Conservation (phyloP, 2,113 vertebrate species). For the Phodopus roborovskii region DNA sequence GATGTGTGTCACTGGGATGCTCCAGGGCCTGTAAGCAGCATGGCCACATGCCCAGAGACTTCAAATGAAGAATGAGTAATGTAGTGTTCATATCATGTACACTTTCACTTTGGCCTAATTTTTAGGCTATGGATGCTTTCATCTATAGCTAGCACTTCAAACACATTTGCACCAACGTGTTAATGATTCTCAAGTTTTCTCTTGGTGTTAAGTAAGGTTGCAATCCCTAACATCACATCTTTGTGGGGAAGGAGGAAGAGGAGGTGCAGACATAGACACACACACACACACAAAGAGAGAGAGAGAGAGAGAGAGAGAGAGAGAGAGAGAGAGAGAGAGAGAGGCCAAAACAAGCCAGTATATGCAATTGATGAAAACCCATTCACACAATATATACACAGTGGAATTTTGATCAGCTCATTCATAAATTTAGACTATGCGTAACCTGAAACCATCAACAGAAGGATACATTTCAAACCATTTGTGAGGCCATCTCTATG, state of each 20-base stretch:
- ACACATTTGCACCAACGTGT: constrained; percentile 44
- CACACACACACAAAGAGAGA: not conserved
- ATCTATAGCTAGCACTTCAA: not conserved
- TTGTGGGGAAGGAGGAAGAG: too few species aligned
- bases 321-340: not conserved
- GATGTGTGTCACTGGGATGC: not conserved
- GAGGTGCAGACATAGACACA: not conserved
- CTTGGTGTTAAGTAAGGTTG: not conserved
- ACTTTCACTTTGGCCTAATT: not conserved
- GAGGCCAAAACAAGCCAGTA: not conserved
- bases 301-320: not conserved
- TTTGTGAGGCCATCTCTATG: constrained; percentile 7
- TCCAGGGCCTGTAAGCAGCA: not conserved
- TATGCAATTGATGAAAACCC: too few species aligned
- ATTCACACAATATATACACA: not conserved
- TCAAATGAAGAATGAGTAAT: not conserved
- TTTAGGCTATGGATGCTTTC: not conserved
- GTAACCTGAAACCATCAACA: constrained; percentile 61
- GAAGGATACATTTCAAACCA: constrained; percentile 50
- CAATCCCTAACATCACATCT: not conserved
- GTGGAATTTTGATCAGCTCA: constrained; percentile 43
- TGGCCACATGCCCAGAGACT: not conserved
- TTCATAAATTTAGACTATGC: constrained; percentile 66
- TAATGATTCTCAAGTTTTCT: constrained; percentile 56
- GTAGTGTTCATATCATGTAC: not conserved